Evolutionary conservation across 2,888 invertebrate genomes (phyloP), one percentile per base, ranked within the genome.

Genomic region (Amaurobius ferox): DNA sequence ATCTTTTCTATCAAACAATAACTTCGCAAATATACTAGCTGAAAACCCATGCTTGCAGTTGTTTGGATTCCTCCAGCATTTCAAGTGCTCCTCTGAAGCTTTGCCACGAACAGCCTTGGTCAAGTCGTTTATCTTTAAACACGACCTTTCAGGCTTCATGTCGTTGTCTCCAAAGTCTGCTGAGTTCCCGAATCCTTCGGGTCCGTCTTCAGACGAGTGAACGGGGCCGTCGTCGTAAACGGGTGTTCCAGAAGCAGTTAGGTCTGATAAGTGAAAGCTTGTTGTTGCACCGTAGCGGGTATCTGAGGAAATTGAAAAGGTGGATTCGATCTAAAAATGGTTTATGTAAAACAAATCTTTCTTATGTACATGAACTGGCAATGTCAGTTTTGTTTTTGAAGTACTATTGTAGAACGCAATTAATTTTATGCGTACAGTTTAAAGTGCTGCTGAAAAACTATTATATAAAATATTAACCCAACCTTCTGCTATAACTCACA

Each of bases 1-100:
- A 40, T 80, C 77, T 5, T 66, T 76, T 26, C 81, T 68, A n/a
- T 79, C 44, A 40, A 87, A 88, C 1, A 68, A 19, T 1, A 86
- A 44, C 44, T 87, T 87, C 2, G 79, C 88, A 86, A 89, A 89
- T 16, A 89, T 83, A 35, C 83, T 78, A 7, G 89, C 68, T 0
- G 89, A 89, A 61, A 89, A 71, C 3, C 89, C 89, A 0, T 79
- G 29, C 11, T 40, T 55, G 74, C 89, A 89, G 44, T 87, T 40
- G 48, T 26, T 39, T 2, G 89, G 89, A 79, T 89, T 87, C 9
- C 39, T 30, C 74, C 88, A 88, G 40, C 89, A 89, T 26, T 79
- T 85, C 9, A 48, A 40, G n/a, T 86, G 86, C 19, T 71, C 73
- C 28, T 89, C 89, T 0, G 68, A 48, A 9, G 28, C 32, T 7